Base-by-base conservation (phyloP, 2,797 vertebrate species). In the Nyctibius grandis region DNA sequence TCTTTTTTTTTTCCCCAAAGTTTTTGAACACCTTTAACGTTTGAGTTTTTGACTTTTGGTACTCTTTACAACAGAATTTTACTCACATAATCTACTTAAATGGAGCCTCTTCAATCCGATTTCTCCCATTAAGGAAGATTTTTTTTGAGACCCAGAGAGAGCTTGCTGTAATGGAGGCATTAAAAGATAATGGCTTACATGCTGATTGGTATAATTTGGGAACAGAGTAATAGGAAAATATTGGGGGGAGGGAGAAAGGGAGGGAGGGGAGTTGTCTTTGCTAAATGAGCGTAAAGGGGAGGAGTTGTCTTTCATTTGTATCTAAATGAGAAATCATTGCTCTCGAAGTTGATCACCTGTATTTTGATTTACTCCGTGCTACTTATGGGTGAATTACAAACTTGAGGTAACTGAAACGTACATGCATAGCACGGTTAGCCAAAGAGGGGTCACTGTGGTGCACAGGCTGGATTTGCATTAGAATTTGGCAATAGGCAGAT, bases 191-290 rank as follows among this genome's bases (percentile, higher is more conserved):
- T 96, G 92, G 93, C 95, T 97, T 94, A 91, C 93, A 82, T 85
- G 94, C 92, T 96, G 89, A 97, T 96, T 97, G 95, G 94, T 96
- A 92, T 96, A 96, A 97, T 97, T 96, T 97, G 93, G 85, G 92
- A 93, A 50, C 77, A 81, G 60, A 80, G 92, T 95, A 97, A 97
- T 87, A 95, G 94, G 81, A 94, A 94, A 95, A 96, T 95, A 96
- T 73, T 92, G 87, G 91, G 92, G 74, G 45, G 57, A 85, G 67
- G 75, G 60, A 73, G n/a, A 7, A 50, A 60, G 48, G 33, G 60
- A 73, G n/a, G 8, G 50, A 60, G 48, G 33, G 75, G 70, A 88
- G 81, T 76, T 94, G 86, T 83, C 88, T 91, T 91, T 72, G 61
- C 80, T 91, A 73, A 91, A 93, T 89, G 94, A 95, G 63, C 29